A percentile compares a stretch with the other conserved stretches of the same genome.
Conservation (phyloP, 1,140 invertebrate genomes). For the Cydia fagiglandana region DNA sequence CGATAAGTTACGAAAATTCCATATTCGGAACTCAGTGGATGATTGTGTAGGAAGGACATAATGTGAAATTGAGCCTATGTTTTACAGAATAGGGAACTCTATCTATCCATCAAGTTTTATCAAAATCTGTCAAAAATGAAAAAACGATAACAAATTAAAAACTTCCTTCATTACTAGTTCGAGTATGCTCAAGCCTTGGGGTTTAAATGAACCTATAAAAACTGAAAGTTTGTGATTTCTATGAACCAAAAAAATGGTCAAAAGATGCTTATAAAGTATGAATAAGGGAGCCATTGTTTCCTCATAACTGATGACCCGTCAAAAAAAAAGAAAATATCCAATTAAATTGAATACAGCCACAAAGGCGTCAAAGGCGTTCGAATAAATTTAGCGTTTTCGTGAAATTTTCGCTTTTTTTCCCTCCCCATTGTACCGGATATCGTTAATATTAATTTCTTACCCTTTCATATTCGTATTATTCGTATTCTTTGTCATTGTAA, state of each 20-base stretch:
- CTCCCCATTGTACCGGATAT: constrained; percentile 65
- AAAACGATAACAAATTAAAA: no score
- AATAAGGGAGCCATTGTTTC: neutral
- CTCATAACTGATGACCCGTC: constrained; percentile 27
- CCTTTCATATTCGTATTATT: constrained; percentile 66
- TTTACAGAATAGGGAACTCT: no score
- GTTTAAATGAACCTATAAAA: no score
- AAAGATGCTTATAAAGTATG: neutral
- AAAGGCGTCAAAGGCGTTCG: constrained; percentile 70
- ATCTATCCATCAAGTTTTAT: no score
- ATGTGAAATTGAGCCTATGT: no score
- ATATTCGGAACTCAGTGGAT: no score
- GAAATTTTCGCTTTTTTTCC: constrained; percentile 63
- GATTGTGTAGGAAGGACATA: no score
- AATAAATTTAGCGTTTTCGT: constrained; percentile 65
- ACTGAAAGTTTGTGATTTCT: neutral
- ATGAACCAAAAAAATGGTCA: neutral
- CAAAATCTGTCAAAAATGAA: no score
- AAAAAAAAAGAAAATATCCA: constrained; percentile 31
- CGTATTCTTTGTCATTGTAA: constrained; percentile 68
- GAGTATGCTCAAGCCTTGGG: no score
- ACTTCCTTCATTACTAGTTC: no score
- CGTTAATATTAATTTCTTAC: constrained; percentile 74
- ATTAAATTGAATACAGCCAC: constrained; percentile 66
- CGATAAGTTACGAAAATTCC: no score